phyloP scores from a whole-genome alignment of 2,888 invertebrate species.

The Romanomermis culicivorax region DNA sequence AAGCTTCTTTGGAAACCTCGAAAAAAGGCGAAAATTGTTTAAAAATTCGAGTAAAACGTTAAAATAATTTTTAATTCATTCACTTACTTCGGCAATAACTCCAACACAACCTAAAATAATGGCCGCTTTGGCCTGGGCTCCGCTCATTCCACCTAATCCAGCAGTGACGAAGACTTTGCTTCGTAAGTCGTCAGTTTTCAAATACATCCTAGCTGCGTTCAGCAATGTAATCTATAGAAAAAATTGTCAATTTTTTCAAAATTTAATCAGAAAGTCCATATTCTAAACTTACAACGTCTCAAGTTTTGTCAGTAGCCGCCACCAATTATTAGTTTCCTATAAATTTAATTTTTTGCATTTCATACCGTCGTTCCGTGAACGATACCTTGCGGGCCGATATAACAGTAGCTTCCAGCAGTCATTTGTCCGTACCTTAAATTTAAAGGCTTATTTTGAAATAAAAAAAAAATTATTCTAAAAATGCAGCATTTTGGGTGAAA shows the following conservation, averaged over 20 bases:
- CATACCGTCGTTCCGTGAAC: conserved; percentile 44
- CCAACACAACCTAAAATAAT: conserved; percentile 41
- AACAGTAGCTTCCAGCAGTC: conserved; percentile 43
- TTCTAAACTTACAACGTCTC: background rate
- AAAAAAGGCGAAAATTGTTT: too few relatives aligned
- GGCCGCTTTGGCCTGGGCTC: conserved; percentile 43
- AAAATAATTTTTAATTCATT: background rate
- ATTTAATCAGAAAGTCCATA: background rate
- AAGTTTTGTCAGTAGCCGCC: too few relatives aligned
- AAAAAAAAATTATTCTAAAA: too few relatives aligned
- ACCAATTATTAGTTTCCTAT: background rate
- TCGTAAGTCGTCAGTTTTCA: conserved; percentile 32
- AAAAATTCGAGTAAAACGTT: background rate
- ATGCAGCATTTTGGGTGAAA: too few relatives aligned
- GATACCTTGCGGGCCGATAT: conserved; percentile 45
- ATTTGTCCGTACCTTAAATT: conserved; percentile 41
- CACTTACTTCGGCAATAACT: conserved; percentile 39
- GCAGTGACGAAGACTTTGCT: conserved; percentile 40
- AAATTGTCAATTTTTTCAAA: background rate
- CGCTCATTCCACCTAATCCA: conserved; percentile 43
- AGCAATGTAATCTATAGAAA: conserved; percentile 37
- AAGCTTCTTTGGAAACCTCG: conserved; percentile 35
- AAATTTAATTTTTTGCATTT: background rate
- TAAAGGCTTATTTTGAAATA: too few relatives aligned
- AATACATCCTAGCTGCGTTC: conserved; percentile 39